Conservation (phyloP, 2,797 vertebrate species). For the Malacoctenus gilli region DNA sequence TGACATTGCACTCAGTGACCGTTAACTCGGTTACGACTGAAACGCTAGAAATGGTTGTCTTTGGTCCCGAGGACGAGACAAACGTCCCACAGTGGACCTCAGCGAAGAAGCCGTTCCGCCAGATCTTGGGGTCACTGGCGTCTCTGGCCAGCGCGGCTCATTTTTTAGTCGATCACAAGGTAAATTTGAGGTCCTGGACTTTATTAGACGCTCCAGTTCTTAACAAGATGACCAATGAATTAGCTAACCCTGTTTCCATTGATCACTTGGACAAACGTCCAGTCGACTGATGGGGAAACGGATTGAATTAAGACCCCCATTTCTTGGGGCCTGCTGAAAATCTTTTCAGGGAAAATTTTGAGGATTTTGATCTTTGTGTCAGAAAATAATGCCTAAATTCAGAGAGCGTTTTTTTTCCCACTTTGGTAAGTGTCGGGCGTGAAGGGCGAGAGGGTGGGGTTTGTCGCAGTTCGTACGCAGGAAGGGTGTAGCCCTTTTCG, state of each 20-base stretch:
- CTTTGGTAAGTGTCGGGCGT: slow-evolving; percentile 14
- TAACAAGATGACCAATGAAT: slow-evolving; percentile 49
- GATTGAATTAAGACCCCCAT: slow-evolving; percentile 31
- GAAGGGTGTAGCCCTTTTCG: slow-evolving; percentile 81
- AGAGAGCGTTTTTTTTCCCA: background rate
- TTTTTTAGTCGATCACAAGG: slow-evolving; percentile 33
- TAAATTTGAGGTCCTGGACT: slow-evolving; percentile 32
- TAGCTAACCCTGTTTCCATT: slow-evolving; percentile 68
- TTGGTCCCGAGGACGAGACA: slow-evolving; percentile 28
- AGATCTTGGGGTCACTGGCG: slow-evolving; percentile 34
- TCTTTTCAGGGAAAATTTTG: slow-evolving; percentile 15
- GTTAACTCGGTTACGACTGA: slow-evolving; percentile 63
- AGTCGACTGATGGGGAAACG: slow-evolving; percentile 28
- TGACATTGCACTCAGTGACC: slow-evolving; percentile 63
- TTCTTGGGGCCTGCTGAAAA: slow-evolving; percentile 23
- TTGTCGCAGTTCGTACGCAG: slow-evolving; percentile 84
- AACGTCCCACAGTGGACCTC: slow-evolving; percentile 42
- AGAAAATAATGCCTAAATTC: slow-evolving; percentile 6
- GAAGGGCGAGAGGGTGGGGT: slow-evolving; percentile 75
- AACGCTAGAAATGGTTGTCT: slow-evolving; percentile 33
- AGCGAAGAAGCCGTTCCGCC: slow-evolving; percentile 9
- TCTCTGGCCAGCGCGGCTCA: slow-evolving; percentile 19
- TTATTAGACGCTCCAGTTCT: slow-evolving; percentile 25
- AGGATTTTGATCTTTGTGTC: slow-evolving; percentile 2
- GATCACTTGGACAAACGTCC: slow-evolving; percentile 49